These are phyloP conservation scores for Patella pellucida DNA, from an alignment of 2,888 invertebrate genomes.

Conservation along the genomic window DNA sequence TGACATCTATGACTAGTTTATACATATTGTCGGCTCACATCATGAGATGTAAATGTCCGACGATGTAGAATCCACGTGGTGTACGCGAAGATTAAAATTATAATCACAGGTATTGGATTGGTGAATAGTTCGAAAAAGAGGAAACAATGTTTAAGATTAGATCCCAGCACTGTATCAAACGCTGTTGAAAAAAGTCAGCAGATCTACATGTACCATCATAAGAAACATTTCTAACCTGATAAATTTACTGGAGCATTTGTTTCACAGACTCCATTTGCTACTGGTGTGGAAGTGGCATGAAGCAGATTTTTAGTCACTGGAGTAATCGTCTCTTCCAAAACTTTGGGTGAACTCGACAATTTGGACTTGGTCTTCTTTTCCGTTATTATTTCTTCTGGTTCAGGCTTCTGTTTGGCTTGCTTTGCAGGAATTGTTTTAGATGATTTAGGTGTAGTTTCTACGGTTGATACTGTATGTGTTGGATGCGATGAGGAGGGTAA, in stretches of 20 bases:
- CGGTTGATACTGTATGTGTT: neutral
- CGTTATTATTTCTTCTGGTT: too few relatives aligned
- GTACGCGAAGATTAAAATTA: too few relatives aligned
- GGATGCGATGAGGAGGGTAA: neutral
- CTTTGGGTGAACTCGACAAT: neutral
- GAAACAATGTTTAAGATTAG: too few relatives aligned
- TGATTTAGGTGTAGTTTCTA: neutral
- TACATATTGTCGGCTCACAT: too few relatives aligned
- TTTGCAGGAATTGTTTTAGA: neutral
- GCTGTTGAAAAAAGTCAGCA: too few relatives aligned
- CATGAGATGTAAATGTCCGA: too few relatives aligned
- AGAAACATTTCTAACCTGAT: neutral
- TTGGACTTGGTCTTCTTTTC: neutral
- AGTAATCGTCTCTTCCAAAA: conserved; percentile 28
- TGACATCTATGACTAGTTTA: too few relatives aligned
- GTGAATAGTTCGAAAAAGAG: too few relatives aligned
- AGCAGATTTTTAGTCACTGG: conserved; percentile 38
- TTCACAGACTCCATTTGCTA: conserved; percentile 49
- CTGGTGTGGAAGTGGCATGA: conserved; percentile 63
- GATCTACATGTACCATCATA: too few relatives aligned
- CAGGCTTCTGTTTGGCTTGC: neutral
- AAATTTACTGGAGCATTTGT: neutral
- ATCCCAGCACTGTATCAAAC: too few relatives aligned
- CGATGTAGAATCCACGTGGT: too few relatives aligned
- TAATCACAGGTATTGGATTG: too few relatives aligned